Evolutionary conservation across 2,113 vertebrate species (phyloP).

Genomic region (Mixornis gularis): DNA sequence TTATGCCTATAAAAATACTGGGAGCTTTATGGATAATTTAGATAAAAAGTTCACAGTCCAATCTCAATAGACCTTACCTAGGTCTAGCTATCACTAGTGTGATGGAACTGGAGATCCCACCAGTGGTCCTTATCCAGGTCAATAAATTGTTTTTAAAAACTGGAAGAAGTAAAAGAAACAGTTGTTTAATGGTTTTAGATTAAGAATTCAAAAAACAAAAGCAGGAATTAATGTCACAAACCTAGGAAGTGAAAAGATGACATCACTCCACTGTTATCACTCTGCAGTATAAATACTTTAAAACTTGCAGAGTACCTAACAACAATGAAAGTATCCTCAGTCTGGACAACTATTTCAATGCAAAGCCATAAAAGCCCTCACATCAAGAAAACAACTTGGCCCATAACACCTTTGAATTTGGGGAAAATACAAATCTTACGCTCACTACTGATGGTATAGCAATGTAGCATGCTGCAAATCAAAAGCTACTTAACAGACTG

Average conservation of each 20-base stretch:
- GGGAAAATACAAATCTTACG: not conserved
- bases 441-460: not conserved
- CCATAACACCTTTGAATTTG: accelerated
- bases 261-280: not conserved
- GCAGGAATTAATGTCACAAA: not conserved
- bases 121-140: not conserved
- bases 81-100: not conserved
- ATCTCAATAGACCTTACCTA: not conserved
- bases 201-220: not conserved
- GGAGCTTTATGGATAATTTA: not conserved
- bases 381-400: not conserved
- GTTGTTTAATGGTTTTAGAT: not conserved
- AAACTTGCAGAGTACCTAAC: not conserved
- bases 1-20: not conserved
- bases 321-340: not conserved
- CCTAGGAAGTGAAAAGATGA: not conserved
- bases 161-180: not conserved
- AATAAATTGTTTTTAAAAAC: not conserved
- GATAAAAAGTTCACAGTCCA: not conserved
- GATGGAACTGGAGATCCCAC: not conserved
- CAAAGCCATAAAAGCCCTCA: not conserved
- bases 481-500: not conserved
- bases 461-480: not conserved
- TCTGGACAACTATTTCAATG: not conserved
- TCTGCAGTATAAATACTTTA: not conserved